A percentile compares a stretch with the other conserved stretches of the same genome.
Conservation (phyloP, 2,888 invertebrate genomes). For the Nezara viridula region DNA sequence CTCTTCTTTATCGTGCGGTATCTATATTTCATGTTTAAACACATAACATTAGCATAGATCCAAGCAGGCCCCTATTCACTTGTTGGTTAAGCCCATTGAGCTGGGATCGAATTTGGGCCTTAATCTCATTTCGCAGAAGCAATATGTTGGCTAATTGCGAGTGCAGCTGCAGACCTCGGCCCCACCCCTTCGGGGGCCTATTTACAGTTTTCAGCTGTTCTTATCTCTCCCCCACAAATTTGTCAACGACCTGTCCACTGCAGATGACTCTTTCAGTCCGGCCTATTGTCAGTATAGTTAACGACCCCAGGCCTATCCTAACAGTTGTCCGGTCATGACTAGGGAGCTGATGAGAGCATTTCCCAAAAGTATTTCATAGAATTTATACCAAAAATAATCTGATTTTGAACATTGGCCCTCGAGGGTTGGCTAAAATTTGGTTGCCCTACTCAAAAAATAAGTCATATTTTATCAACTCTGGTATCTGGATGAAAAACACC, state of each 20-base stretch:
- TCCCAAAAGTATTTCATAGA: not conserved
- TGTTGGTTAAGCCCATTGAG: slow-evolving; percentile 12
- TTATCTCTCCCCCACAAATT: slow-evolving; percentile 48
- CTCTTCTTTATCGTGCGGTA: no score
- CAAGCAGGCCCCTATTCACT: no score
- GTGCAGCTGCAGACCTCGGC: not conserved
- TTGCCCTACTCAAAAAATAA: no score
- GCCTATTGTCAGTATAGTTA: not conserved
- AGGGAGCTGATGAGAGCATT: not conserved
- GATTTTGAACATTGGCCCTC: no score
- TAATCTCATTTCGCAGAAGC: slow-evolving; percentile 23
- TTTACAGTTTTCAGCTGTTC: slow-evolving; percentile 57
- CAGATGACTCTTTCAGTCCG: slow-evolving; percentile 55
- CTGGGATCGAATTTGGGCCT: not conserved
- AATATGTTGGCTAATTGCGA: slow-evolving; percentile 36
- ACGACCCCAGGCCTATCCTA: slow-evolving; percentile 6
- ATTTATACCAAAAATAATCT: no score
- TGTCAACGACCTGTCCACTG: slow-evolving; percentile 52
- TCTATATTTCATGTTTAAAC: no score
- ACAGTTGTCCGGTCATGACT: slow-evolving; percentile 20
- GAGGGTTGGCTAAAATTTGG: no score
- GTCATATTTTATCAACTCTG: no score
- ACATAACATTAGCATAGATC: no score
- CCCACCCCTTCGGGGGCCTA: slow-evolving; percentile 40
- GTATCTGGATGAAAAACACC: no score